A percentile compares a stretch with the other conserved stretches of the same genome.
phyloP scores from a whole-genome alignment of 1,140 invertebrate species.

The Galendromus occidentalis region DNA sequence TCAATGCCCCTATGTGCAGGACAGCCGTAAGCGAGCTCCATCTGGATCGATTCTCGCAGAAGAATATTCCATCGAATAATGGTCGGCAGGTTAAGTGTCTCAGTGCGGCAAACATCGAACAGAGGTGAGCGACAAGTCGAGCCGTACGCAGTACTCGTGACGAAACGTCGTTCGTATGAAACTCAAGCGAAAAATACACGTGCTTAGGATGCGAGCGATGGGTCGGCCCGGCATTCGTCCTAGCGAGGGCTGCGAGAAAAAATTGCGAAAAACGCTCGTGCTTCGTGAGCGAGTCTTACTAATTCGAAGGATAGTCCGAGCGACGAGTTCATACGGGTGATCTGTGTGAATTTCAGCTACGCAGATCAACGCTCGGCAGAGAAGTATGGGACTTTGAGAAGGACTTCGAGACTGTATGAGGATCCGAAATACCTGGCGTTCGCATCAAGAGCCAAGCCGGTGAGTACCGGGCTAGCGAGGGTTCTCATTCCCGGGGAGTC shows the following conservation, averaged over 20 bases:
- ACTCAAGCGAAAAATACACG: too few relatives aligned
- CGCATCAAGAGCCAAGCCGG: neutral
- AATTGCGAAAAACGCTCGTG: too few relatives aligned
- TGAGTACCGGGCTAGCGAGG: neutral
- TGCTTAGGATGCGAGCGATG: too few relatives aligned
- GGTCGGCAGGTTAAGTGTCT: neutral
- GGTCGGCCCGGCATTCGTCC: too few relatives aligned
- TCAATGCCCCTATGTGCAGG: neutral
- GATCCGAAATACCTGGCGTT: neutral
- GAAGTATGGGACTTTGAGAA: conserved; percentile 1
- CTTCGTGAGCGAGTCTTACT: too few relatives aligned
- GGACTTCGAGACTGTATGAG: neutral
- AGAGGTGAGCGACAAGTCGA: neutral
- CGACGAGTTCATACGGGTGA: too few relatives aligned
- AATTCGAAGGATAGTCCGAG: too few relatives aligned
- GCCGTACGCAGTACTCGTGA: too few relatives aligned
- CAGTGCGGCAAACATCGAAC: neutral
- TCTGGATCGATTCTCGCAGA: neutral
- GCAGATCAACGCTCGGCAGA: neutral
- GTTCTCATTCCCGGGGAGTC: too few relatives aligned
- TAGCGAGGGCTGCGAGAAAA: too few relatives aligned
- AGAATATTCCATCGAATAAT: neutral
- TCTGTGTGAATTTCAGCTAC: neutral
- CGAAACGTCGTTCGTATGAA: too few relatives aligned
- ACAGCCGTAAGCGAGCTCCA: neutral